Conservation (phyloP, 2,797 vertebrate genomes). For the Xerus rutilus region DNA sequence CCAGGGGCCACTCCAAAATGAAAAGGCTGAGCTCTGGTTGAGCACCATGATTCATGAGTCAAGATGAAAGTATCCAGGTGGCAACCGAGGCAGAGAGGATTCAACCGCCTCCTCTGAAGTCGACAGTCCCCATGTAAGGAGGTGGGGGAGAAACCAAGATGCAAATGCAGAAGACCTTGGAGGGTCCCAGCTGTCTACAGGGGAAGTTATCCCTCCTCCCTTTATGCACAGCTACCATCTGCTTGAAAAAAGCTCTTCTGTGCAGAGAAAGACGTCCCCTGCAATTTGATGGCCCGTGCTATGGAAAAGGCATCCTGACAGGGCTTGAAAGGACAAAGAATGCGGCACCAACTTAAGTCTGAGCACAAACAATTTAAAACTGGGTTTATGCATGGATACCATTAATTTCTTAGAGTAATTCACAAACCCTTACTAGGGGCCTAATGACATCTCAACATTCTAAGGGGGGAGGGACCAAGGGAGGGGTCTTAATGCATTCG, state of each 20-base stretch:
- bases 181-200: no score
- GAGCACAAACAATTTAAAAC: not conserved
- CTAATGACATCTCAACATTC: not conserved
- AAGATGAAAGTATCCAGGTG: not conserved
- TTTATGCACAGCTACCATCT: not conserved
- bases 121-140: not conserved
- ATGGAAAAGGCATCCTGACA: not conserved
- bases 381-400: not conserved
- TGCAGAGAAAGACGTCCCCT: not conserved
- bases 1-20: not conserved
- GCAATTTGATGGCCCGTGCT: not conserved
- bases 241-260: not conserved
- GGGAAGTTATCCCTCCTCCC: not conserved
- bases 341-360: not conserved
- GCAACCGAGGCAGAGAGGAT: not conserved
- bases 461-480: not conserved
- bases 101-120: not conserved
- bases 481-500: not conserved
- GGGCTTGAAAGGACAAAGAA: not conserved
- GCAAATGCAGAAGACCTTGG: not conserved
- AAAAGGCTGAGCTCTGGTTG: not conserved
- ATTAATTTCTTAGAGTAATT: not conserved
- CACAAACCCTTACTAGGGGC: not conserved
- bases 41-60: not conserved
- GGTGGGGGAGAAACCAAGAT: not conserved